Evolutionary conservation across 2,113 vertebrate genomes (phyloP).

Genomic region (Mesocricetus auratus): DNA sequence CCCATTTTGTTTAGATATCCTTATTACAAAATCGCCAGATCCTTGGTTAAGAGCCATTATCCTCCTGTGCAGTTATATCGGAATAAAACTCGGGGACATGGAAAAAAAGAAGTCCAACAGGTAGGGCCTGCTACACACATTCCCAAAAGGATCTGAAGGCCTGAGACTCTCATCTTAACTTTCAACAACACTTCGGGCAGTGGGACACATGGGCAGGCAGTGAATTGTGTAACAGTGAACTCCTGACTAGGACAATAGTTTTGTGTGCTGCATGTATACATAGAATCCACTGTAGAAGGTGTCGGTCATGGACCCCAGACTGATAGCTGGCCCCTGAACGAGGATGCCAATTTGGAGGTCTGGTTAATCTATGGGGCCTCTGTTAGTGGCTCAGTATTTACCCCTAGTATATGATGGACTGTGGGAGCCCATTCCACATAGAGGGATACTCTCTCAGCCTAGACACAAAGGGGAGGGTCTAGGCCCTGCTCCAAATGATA

Average conservation of each 20-base stretch:
- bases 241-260: neutral
- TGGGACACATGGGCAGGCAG: neutral
- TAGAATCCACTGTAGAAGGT: neutral
- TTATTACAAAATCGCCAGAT: neutral
- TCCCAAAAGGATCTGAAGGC: neutral
- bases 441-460: too few relatives aligned
- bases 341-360: too few relatives aligned
- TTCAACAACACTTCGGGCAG: neutral
- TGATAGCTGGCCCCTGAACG: too few relatives aligned
- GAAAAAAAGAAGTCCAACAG: neutral
- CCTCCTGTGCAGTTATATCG: neutral
- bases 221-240: neutral
- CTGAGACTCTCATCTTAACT: neutral
- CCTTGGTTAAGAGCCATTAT: neutral
- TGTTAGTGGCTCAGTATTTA: too few relatives aligned
- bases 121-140: too few relatives aligned
- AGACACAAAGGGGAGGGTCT: too few relatives aligned
- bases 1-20: neutral
- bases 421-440: too few relatives aligned
- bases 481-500: too few relatives aligned
- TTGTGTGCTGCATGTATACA: neutral
- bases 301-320: too few relatives aligned
- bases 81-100: neutral
- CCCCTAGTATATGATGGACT: too few relatives aligned
- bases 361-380: too few relatives aligned